phyloP scores from a whole-genome alignment of 1,140 invertebrate species.

The Lordiphosa clarofinis region DNA sequence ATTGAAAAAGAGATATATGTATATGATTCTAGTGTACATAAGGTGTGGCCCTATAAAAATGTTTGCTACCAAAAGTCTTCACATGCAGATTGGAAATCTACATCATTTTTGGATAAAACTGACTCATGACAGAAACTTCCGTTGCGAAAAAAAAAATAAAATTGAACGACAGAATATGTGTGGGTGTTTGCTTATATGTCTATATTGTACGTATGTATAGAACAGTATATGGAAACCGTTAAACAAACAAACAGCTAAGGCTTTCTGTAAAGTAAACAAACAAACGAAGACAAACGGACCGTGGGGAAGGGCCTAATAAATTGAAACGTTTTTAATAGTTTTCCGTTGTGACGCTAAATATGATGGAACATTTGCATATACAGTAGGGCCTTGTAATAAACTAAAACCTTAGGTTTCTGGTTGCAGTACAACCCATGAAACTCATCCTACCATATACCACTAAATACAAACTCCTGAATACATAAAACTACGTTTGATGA shows the following conservation, averaged over 20 bases:
- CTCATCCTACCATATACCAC: no score
- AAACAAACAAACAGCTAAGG: constrained; percentile 54
- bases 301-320: constrained; percentile 44
- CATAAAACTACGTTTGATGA: no score
- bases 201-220: constrained; percentile 12
- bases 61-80: constrained; percentile 11
- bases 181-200: constrained; percentile 10
- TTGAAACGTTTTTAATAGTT: constrained; percentile 59
- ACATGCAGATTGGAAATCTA: constrained; percentile 35
- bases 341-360: constrained; percentile 33
- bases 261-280: constrained; percentile 63
- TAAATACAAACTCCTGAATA: no score
- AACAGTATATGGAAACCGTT: constrained; percentile 51
- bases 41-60: constrained; percentile 30
- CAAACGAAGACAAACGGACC: constrained; percentile 24
- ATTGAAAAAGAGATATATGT: constrained; percentile 15
- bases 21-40: constrained; percentile 8
- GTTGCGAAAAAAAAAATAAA: constrained; percentile 55
- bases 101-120: constrained; percentile 35
- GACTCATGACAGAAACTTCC: constrained; percentile 72
- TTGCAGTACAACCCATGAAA: no score
- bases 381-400: constrained; percentile 17
- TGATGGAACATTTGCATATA: constrained; percentile 41
- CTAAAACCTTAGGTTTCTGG: no score
- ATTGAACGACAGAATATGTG: constrained; percentile 17